Conservation (phyloP, 2,113 vertebrate species). For the Phycodurus eques region DNA sequence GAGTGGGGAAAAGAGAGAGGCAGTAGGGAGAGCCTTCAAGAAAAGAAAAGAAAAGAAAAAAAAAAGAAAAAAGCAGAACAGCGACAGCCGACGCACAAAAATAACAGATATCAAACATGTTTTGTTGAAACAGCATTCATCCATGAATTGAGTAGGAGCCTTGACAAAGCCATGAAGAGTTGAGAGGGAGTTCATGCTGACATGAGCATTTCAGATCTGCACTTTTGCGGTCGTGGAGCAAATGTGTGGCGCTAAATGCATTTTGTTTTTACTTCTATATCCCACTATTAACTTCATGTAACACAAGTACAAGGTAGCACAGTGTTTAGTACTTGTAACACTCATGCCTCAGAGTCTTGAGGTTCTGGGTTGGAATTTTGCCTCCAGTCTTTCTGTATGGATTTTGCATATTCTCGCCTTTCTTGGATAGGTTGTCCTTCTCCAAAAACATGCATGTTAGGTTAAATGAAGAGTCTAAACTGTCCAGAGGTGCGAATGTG, state of each 20-base stretch:
- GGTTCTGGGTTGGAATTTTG: not conserved
- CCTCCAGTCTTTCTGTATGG: not conserved
- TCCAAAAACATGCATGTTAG: not conserved
- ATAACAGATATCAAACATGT: constrained; percentile 36
- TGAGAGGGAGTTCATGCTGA: constrained; percentile 14
- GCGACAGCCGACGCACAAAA: constrained; percentile 59
- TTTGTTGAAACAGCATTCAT: constrained; percentile 48
- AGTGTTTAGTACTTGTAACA: no score
- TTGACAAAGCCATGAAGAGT: constrained; percentile 25
- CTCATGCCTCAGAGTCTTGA: not conserved
- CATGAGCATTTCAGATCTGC: constrained; percentile 8
- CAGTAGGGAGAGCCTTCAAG: constrained; percentile 14
- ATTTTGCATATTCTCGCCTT: not conserved
- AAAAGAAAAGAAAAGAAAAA: constrained; percentile 55
- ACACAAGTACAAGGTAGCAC: not conserved
- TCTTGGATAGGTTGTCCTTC: no score
- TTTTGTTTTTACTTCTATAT: not conserved
- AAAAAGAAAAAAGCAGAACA: constrained; percentile 54
- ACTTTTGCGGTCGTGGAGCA: constrained; percentile 10
- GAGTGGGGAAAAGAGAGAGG: constrained; percentile 2
- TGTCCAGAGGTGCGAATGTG: not conserved
- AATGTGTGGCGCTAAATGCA: not conserved
- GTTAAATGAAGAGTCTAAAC: not conserved
- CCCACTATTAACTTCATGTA: not conserved
- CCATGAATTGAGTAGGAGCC: constrained; percentile 15